A percentile compares a stretch with the other conserved stretches of the same genome.
Evolutionary conservation across 1,140 invertebrate genomes (phyloP).

Genomic region (Asobara japonica): DNA sequence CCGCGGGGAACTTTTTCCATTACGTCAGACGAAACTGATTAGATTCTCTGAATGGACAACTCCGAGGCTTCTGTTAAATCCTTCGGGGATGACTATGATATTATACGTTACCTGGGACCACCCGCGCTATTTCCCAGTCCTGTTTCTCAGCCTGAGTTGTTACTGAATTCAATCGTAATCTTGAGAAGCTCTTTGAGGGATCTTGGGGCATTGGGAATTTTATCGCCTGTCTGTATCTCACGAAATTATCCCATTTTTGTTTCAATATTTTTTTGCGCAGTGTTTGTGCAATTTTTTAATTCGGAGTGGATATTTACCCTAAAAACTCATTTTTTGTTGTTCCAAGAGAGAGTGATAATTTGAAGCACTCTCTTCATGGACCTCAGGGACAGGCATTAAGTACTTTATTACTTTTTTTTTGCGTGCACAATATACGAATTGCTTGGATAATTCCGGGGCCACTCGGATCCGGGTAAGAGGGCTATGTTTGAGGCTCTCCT

Average conservation of each 20-base stretch:
- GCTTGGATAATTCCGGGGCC: not conserved
- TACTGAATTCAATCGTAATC: not conserved
- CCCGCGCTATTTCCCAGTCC: not conserved
- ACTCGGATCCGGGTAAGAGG: not conserved
- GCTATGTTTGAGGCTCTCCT: not conserved
- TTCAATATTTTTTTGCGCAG: too few relatives aligned
- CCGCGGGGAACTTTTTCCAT: constrained; percentile 29
- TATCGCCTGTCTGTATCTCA: too few relatives aligned
- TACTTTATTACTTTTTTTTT: too few relatives aligned
- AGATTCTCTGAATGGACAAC: constrained; percentile 25
- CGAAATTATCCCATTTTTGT: too few relatives aligned
- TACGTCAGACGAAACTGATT: constrained; percentile 28
- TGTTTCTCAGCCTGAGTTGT: constrained; percentile 3
- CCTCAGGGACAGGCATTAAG: too few relatives aligned
- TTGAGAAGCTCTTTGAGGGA: not conserved
- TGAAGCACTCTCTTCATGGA: too few relatives aligned
- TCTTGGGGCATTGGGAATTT: not conserved
- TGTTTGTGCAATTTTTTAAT: too few relatives aligned
- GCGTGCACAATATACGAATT: not conserved
- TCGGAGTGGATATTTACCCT: too few relatives aligned
- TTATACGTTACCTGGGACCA: constrained; percentile 6
- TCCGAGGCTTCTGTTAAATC: constrained; percentile 18
- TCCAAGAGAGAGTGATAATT: too few relatives aligned
- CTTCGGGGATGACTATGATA: constrained; percentile 5
- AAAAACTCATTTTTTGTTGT: too few relatives aligned